Evolutionary conservation across 2,888 invertebrate genomes (phyloP).

Genomic region (Gisinianus flammeolus): DNA sequence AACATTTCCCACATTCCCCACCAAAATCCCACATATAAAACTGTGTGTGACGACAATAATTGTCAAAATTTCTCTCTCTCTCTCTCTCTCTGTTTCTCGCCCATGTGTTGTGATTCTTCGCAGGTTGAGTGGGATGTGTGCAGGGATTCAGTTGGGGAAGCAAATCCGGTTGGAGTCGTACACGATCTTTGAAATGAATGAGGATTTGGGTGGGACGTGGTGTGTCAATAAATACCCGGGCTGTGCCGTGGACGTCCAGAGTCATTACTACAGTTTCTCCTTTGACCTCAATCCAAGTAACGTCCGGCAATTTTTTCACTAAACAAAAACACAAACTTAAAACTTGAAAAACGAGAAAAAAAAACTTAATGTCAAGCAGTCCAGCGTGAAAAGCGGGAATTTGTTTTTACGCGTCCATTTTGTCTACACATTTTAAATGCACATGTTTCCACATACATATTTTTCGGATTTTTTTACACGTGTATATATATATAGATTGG

Average conservation of each 20-base stretch:
- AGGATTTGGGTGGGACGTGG: slow-evolving; percentile 48
- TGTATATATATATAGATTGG: slow-evolving; percentile 1
- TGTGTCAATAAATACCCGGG: slow-evolving; percentile 46
- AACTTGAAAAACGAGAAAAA: neutral
- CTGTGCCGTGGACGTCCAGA: slow-evolving; percentile 43
- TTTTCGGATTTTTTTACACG: too few species aligned
- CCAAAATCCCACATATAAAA: neutral
- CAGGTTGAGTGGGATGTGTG: slow-evolving; percentile 43
- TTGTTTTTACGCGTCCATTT: too few species aligned
- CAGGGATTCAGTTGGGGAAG: slow-evolving; percentile 31
- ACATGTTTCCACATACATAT: too few species aligned
- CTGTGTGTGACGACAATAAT: too few species aligned
- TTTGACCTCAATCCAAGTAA: slow-evolving; percentile 46
- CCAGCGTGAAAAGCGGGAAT: too few species aligned
- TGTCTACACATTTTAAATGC: too few species aligned
- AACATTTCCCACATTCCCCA: neutral
- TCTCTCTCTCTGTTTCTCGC: neutral
- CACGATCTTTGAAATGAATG: slow-evolving; percentile 41
- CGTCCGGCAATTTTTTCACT: neutral
- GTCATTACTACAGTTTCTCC: slow-evolving; percentile 48
- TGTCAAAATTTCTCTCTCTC: neutral
- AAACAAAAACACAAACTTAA: slow-evolving; percentile 7
- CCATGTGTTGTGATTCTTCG: neutral
- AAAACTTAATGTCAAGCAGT: too few species aligned
- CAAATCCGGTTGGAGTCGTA: slow-evolving; percentile 24